These are phyloP conservation scores for Euzetes globulus DNA, from an alignment of 2,888 invertebrate genomes.

Conservation along the genomic window DNA sequence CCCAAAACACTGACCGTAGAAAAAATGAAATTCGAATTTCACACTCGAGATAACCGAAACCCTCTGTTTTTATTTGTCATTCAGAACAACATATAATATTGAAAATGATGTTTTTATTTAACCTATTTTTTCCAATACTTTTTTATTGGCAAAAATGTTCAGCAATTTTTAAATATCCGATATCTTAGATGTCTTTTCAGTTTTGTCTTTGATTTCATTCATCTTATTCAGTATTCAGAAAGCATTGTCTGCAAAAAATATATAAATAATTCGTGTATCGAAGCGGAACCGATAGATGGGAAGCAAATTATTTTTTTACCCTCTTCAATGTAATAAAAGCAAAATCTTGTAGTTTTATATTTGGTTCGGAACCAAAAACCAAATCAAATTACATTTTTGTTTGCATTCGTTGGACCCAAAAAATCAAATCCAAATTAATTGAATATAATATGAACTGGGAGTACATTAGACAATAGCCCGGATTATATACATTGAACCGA, in stretches of 20 bases:
- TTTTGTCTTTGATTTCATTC: background rate
- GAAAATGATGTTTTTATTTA: constrained; percentile 22
- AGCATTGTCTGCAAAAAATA: background rate
- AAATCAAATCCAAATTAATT: background rate
- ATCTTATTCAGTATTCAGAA: background rate
- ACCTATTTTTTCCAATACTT: background rate
- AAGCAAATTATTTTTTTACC: constrained; percentile 10
- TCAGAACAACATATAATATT: background rate
- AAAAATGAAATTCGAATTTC: constrained; percentile 9
- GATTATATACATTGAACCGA: background rate
- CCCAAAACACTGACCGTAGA: background rate
- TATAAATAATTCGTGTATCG: constrained; percentile 7
- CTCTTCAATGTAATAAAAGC: constrained; percentile 10
- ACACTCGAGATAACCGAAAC: constrained; percentile 21
- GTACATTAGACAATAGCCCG: background rate
- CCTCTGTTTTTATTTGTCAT: constrained; percentile 10
- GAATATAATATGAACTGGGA: background rate
- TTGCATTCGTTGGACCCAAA: background rate
- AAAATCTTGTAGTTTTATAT: constrained; percentile 23
- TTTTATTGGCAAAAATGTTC: background rate
- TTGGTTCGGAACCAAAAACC: background rate
- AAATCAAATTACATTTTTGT: constrained; percentile 7
- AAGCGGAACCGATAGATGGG: background rate
- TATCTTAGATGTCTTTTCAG: background rate
- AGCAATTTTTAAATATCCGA: background rate